Evolutionary conservation across 2,113 vertebrate genomes (phyloP).

Genomic region (Engystomops pustulosus): DNA sequence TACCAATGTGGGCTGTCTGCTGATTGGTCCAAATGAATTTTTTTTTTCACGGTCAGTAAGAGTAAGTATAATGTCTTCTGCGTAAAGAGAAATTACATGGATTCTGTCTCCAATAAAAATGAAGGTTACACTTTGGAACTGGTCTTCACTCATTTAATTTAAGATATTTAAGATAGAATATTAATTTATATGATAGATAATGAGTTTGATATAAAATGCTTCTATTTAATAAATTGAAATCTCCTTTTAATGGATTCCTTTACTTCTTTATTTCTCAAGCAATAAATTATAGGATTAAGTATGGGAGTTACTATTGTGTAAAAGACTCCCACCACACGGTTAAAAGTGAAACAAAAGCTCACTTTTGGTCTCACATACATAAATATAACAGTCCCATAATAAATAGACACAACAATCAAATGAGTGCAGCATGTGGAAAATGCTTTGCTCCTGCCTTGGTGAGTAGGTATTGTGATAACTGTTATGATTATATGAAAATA

Average conservation of each 20-base stretch:
- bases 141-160: no score
- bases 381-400: constrained; percentile 47
- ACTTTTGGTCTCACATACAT: constrained; percentile 48
- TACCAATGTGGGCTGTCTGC: no score
- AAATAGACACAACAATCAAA: constrained; percentile 40
- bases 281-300: constrained; percentile 43
- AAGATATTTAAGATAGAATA: no score
- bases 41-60: no score
- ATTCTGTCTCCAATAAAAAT: no score
- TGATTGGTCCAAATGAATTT: no score
- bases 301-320: constrained; percentile 43
- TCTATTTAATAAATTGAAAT: neutral
- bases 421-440: constrained; percentile 39
- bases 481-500: constrained; percentile 34
- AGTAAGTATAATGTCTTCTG: no score
- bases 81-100: no score
- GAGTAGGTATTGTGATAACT: constrained; percentile 8
- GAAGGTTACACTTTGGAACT: no score
- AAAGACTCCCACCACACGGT: constrained; percentile 34
- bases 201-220: no score
- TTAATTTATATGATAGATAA: no score
- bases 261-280: constrained; percentile 37
- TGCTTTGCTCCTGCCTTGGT: constrained; percentile 19
- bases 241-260: neutral
- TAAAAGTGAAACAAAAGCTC: constrained; percentile 15